Evolutionary conservation across 2,113 vertebrate species (phyloP).

Genomic region (Galbula dea): DNA sequence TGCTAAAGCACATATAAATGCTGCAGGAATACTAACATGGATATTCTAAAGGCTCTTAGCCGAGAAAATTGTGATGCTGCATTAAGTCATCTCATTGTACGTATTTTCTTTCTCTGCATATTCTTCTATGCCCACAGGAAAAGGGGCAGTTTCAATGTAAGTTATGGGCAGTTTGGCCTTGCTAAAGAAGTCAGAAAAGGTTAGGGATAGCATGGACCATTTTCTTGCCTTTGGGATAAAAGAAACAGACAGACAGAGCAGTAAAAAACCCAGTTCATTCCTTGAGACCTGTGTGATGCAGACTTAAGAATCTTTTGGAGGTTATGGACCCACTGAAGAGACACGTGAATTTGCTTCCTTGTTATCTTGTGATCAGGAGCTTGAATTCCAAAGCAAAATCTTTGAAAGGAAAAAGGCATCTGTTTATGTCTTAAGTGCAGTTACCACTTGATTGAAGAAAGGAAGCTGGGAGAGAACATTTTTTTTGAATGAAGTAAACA

Average conservation of each 20-base stretch:
- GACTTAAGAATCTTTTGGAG: background rate
- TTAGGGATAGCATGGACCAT: background rate
- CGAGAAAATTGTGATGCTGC: background rate
- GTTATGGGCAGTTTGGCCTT: background rate
- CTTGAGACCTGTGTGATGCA: background rate
- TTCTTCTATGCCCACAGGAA: background rate
- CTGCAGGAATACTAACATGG: background rate
- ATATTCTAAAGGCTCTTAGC: background rate
- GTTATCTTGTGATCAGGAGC: background rate
- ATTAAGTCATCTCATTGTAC: background rate
- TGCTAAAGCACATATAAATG: constrained; percentile 7
- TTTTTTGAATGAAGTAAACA: background rate
- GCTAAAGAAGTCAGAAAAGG: background rate
- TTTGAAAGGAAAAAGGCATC: background rate
- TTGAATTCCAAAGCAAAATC: background rate
- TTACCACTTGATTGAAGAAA: background rate
- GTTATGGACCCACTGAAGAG: background rate
- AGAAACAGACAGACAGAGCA: background rate
- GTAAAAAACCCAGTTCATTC: background rate
- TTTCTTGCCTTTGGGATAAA: background rate
- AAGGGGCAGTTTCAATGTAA: background rate
- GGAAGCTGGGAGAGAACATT: background rate
- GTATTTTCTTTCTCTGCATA: background rate
- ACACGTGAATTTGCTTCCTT: background rate
- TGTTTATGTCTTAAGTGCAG: background rate